Conservation (phyloP, 2,797 vertebrate genomes). For the Triplophysa bombifrons region DNA sequence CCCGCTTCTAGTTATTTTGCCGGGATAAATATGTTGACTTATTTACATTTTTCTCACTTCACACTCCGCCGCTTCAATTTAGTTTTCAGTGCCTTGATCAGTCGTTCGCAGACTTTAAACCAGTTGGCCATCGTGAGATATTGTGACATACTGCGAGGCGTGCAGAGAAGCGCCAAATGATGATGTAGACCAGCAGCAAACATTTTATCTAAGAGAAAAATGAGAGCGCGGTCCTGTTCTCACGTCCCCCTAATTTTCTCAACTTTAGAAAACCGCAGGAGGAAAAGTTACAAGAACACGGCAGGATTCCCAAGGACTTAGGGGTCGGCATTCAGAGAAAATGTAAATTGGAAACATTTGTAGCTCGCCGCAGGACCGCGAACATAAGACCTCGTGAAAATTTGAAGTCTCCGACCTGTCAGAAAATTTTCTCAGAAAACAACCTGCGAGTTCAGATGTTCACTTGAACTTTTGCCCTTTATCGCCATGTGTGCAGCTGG, state of each 20-base stretch:
- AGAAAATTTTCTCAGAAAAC: slow-evolving; percentile 41
- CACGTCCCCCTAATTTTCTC: not conserved
- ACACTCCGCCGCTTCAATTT: slow-evolving; percentile 12
- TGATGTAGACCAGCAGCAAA: slow-evolving; percentile 15
- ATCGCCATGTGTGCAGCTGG: slow-evolving; percentile 55
- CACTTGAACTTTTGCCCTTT: slow-evolving; percentile 51
- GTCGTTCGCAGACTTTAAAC: slow-evolving; percentile 19
- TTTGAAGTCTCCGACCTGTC: slow-evolving; percentile 44
- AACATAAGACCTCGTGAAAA: slow-evolving; percentile 20
- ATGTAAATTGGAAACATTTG: slow-evolving; percentile 40
- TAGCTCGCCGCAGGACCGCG: slow-evolving; percentile 11
- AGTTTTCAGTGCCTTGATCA: slow-evolving; percentile 32
- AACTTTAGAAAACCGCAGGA: slow-evolving; percentile 6
- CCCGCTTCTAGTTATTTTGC: slow-evolving; percentile 25
- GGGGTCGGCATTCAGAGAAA: slow-evolving; percentile 43
- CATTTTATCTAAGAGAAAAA: slow-evolving; percentile 5
- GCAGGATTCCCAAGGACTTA: slow-evolving; percentile 30
- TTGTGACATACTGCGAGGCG: slow-evolving; percentile 15
- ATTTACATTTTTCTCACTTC: slow-evolving; percentile 38
- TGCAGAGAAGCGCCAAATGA: slow-evolving; percentile 15
- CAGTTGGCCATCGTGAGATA: slow-evolving; percentile 5
- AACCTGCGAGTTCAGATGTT: slow-evolving; percentile 49
- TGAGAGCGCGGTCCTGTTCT: not conserved
- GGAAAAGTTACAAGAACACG: not conserved
- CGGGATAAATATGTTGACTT: slow-evolving; percentile 31